Evolutionary conservation across 1,140 invertebrate species (phyloP).

Genomic region (Calosoma granatense): DNA sequence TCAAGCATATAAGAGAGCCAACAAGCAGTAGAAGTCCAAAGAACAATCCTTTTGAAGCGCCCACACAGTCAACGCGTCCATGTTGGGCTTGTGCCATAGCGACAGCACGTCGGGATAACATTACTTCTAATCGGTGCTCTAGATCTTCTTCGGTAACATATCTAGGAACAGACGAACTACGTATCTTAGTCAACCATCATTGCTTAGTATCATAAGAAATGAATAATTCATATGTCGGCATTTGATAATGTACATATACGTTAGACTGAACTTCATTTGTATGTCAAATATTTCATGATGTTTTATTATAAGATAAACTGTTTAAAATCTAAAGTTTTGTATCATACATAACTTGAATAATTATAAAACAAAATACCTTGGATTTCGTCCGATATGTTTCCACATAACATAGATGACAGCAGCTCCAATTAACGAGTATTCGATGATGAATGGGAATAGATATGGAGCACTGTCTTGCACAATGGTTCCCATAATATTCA

Average conservation of each 20-base stretch:
- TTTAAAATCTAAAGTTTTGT: conserved; percentile 11
- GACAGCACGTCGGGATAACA: conserved; percentile 70
- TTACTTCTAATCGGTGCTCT: conserved; percentile 72
- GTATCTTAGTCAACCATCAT: not conserved
- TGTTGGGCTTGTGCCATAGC: conserved; percentile 68
- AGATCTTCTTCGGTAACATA: conserved; percentile 73
- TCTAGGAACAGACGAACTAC: conserved; percentile 38
- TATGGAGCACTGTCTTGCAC: conserved; percentile 85
- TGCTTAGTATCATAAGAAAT: too few species aligned
- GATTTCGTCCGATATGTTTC: conserved; percentile 85
- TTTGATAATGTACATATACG: not conserved
- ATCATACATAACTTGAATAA: not conserved
- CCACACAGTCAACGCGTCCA: conserved; percentile 81
- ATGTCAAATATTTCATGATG: too few species aligned
- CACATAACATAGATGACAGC: conserved; percentile 97
- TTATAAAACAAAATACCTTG: conserved; percentile 39
- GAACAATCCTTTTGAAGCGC: conserved; percentile 88
- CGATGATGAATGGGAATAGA: conserved; percentile 92
- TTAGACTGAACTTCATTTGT: too few species aligned
- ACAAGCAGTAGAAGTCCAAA: conserved; percentile 82
- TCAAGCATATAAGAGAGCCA: conserved; percentile 84
- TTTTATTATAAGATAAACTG: too few species aligned
- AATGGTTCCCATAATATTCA: conserved; percentile 88
- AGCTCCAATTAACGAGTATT: conserved; percentile 93
- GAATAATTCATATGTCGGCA: not conserved